Base-by-base conservation (phyloP, 2,113 vertebrate species). In the Todiramphus saurophagus region DNA sequence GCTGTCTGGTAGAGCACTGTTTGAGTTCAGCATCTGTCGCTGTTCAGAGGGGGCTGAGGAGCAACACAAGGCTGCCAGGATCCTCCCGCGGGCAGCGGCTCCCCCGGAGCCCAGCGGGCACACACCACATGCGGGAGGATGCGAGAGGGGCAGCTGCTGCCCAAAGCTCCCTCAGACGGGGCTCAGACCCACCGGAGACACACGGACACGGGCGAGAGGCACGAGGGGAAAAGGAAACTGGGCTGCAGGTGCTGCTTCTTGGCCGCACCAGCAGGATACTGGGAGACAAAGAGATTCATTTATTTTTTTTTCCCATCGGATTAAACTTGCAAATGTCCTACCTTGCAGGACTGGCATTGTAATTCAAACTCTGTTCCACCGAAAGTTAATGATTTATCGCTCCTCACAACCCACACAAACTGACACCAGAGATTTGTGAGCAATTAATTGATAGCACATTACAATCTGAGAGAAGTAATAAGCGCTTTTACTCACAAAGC, bases 391-490 rank as follows among this genome's bases (percentile, higher is more conserved):
- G 91, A 94, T 96, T 98, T 94, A 85, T 83, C 4, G 44, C 56
- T 96, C 68, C 93, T 96, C 93, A 24, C 86, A 96, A 84, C 73
- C 93, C 89, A 82, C 95, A 72, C 86, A 73, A 87, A 85, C 63
- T 63, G 92, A 95, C 93, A 89, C 68, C 84, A 70, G 50, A 82
- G 87, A 94, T 86, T 95, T 93, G 69, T 68, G 86, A 88, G 86
- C 96, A 95, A 97, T 97, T 98, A 97, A 97, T 97, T 97, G 97
- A 97, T 94, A 97, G 95, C 24, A 5, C 87, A 88, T 96, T 96
- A 96, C 96, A 95, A 89, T 72, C 93, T 43, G 63, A 91, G 81
- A 89, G 85, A 93, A 96, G 74, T 95, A 95, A 96, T 62, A 93
- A 95, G 72, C 46, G 25, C 83, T 93, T 94, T 64, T 69, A 56